Base-by-base conservation (phyloP, 2,797 vertebrate genomes). In the Diplodus sargus region DNA sequence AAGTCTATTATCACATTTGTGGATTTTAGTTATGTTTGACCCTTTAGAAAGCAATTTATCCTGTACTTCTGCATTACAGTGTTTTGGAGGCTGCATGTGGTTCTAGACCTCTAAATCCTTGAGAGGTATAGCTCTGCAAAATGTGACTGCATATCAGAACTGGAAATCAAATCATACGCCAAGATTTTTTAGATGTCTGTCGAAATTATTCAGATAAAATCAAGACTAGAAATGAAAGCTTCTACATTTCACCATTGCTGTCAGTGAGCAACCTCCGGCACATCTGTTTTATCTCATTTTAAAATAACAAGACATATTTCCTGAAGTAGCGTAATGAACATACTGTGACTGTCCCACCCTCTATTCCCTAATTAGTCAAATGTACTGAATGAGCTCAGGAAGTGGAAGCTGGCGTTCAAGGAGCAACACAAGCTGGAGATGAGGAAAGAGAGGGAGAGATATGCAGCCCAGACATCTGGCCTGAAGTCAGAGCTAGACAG, bases 351-450 rank as follows among this genome's bases (percentile, higher is more conserved):
- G 28, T 84, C 65, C 34, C 56, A 18, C 45, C 74, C 34, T 84
- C 68, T 80, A 0, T 82, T 80, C 22, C 56, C 65, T 60, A 48
- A 76, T 73, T 87, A 99, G 97, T 92, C 94, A 63, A 98, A 98
- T 86, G 90, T 99, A 86, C 90, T 98, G 91, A 94, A 90, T 65
- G 98, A 99, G 92, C 90, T 99, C 78, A 95, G 91, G 83, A 98
- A 97, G 61, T 99, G 98, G 98, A 97, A 95, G 89, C 79, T 97
- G 81, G 94, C 92, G 72, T 96, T 97, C 79, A 87, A 96, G 57
- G 96, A 99, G 79, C 95, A 96, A 87, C 96, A 99, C 92, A 95
- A 93, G 66, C 82, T 95, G 92, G 97, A 97, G 88, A 87, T 98
- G 90, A 96, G 47, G 87, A 96, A 95, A 77, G 97, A 98, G 82